Base-by-base conservation (phyloP, 2,797 vertebrate genomes). In the Bradypodion pumilum region DNA sequence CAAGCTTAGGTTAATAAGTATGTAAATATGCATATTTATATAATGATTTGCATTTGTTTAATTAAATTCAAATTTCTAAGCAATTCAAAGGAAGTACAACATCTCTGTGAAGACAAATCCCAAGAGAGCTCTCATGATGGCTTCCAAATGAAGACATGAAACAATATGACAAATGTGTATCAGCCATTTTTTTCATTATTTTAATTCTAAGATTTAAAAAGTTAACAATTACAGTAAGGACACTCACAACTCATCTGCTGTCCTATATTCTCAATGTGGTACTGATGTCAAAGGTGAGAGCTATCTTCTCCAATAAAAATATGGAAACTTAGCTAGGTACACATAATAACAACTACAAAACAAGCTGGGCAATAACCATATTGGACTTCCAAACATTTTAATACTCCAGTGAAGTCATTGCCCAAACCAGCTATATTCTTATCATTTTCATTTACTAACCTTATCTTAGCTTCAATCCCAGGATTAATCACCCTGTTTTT, bases 21-120 rank as follows among this genome's bases (percentile, higher is more conserved):
- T 32, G 29, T 46, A n/a, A n/a, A n/a, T 79, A 35, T 63, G 40
- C 52, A 29, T 78, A 42, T 66, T 85, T 79, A 56, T 74, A 69
- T 56, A 68, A 15, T 59, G 25, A 76, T 42, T 37, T 74, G 7
- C 74, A 62, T 72, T 74, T 32, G n/a, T 74, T 84, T 79, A 79
- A 85, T 79, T 66, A 52, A 74, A 7, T n/a, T 79, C 69, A 73
- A n/a, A 79, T 63, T 78, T 78, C 56, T 19, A 27, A 72, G 16
- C 60, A 15, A 52, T 44, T 73, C 37, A 62, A 49, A 63, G 49
- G n/a, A 78, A 23, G 23, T 63, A 60, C 13, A 72, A 12, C 40
- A 73, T 40, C n/a, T 63, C 42, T 29, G 5, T 60, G 9, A 13
- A 65, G 59, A 37, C 44, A 78, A 73, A 62, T 60, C 23, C 15